Evolutionary conservation across 2,113 vertebrate species (phyloP).

Genomic region (Reinhardtius hippoglossoides): DNA sequence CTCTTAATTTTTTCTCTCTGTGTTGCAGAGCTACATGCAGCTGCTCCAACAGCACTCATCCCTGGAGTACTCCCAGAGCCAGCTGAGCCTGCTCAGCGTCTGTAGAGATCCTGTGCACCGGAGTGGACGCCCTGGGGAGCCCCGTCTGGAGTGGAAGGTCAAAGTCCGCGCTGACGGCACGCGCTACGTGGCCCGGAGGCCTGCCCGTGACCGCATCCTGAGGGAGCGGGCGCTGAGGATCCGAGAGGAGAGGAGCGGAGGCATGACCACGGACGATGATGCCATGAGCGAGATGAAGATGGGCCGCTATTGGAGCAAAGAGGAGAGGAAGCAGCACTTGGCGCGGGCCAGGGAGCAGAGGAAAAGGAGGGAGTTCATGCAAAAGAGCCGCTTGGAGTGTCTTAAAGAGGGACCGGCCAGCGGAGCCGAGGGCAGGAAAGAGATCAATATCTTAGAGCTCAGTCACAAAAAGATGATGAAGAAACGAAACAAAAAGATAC

Average conservation of each 20-base stretch:
- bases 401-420: constrained; percentile 88
- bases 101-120: constrained; percentile 85
- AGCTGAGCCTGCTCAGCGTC: constrained; percentile 91
- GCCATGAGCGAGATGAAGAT: constrained; percentile 97
- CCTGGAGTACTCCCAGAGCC: constrained; percentile 94
- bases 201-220: constrained; percentile 92
- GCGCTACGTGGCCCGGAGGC: constrained; percentile 91
- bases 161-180: constrained; percentile 95
- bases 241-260: constrained; percentile 92
- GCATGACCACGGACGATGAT: constrained; percentile 96
- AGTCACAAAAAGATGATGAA: constrained; percentile 99
- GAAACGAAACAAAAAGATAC: constrained; percentile 96
- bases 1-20: background rate
- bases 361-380: constrained; percentile 94
- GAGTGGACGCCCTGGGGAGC: constrained; percentile 78
- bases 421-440: constrained; percentile 87
- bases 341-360: constrained; percentile 93
- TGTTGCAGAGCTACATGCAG: constrained; percentile 94
- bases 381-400: constrained; percentile 92
- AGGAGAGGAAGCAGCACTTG: constrained; percentile 95
- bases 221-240: constrained; percentile 95
- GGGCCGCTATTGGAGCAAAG: constrained; percentile 98
- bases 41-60: constrained; percentile 94
- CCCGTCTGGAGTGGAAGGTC: constrained; percentile 95
- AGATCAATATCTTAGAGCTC: constrained; percentile 94